Conservation (phyloP, 2,797 vertebrate species). For the Australoheros facetus region DNA sequence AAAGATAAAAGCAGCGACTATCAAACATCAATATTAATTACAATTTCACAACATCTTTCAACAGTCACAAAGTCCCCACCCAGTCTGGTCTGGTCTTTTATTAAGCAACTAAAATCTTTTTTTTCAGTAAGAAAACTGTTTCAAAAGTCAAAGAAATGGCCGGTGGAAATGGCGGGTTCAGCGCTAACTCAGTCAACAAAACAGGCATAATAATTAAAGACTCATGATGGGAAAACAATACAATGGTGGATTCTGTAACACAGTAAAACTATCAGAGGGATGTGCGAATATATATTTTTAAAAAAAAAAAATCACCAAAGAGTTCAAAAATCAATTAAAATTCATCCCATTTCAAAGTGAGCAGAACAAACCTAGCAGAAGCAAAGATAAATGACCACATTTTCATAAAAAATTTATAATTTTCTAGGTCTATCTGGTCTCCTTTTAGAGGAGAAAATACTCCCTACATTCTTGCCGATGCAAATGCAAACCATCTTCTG, state of each 20-base stretch:
- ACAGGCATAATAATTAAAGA: slow-evolving; percentile 13
- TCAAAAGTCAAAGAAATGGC: slow-evolving; percentile 44
- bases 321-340: slow-evolving; percentile 36
- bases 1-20: neutral
- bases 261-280: slow-evolving; percentile 15
- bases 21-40: neutral
- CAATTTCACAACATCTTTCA: neutral
- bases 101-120: slow-evolving; percentile 63
- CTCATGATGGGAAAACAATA: slow-evolving; percentile 15
- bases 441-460: slow-evolving; percentile 3
- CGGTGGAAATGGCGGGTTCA: slow-evolving; percentile 33
- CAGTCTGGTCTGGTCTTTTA: slow-evolving; percentile 56
- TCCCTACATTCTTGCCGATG: slow-evolving; percentile 6
- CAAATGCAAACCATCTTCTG: slow-evolving; percentile 16
- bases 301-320: slow-evolving; percentile 15
- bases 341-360: slow-evolving; percentile 17
- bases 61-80: neutral
- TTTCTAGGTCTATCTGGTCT: neutral
- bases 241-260: slow-evolving; percentile 17
- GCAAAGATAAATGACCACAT: neutral
- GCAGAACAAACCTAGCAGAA: slow-evolving; percentile 9
- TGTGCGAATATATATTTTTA: neutral
- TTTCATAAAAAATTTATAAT: neutral
- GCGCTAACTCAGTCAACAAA: slow-evolving; percentile 27
- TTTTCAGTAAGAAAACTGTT: slow-evolving; percentile 54